Conservation (phyloP, 2,888 invertebrate genomes). For the Poecilobothrus nobilitatus region DNA sequence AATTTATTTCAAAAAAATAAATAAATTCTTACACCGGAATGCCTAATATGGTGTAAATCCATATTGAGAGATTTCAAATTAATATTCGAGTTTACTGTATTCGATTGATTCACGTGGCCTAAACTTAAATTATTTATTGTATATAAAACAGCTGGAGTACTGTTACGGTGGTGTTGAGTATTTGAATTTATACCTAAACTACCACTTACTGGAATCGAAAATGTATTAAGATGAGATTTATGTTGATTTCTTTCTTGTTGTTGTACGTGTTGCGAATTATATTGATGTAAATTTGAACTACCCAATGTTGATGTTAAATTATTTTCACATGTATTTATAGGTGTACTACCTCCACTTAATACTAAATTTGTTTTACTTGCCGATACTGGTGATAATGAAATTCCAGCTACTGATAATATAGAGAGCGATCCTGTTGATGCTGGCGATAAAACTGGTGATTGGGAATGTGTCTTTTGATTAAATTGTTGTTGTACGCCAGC, state of each 20-base stretch:
- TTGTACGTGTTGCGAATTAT: background rate
- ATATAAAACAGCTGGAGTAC: constrained; percentile 2
- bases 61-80: constrained; percentile 13
- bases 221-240: background rate
- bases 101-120: background rate
- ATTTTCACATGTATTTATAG: constrained; percentile 6
- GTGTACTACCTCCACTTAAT: constrained; percentile 13
- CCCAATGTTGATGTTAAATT: background rate
- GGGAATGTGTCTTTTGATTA: background rate
- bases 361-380: background rate
- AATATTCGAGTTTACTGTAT: background rate
- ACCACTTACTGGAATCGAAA: background rate
- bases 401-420: constrained; percentile 8
- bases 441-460: background rate
- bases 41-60: constrained; percentile 24
- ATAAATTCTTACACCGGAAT: constrained; percentile 22
- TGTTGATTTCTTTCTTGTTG: background rate
- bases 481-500: background rate
- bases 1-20: background rate
- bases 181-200: background rate
- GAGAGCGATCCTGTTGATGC: constrained; percentile 9
- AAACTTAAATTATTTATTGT: background rate
- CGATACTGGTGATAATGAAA: no score
- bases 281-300: background rate
- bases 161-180: constrained; percentile 14